Evolutionary conservation across 2,113 vertebrate species (phyloP).

Genomic region (Bambusicola thoracicus): DNA sequence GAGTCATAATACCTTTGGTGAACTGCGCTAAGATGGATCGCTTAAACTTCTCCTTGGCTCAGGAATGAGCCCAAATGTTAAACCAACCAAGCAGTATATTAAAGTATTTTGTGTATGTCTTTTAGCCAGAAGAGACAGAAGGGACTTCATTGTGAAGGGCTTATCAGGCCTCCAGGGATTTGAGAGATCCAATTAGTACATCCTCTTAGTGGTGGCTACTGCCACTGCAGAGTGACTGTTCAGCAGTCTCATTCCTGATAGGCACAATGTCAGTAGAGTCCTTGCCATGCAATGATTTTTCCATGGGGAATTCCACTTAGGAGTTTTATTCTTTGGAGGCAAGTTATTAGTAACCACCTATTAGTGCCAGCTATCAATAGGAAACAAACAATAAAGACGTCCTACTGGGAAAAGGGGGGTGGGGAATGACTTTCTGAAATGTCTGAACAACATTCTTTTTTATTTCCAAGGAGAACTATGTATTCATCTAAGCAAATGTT

Average conservation of each 20-base stretch:
- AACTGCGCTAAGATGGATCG: not conserved
- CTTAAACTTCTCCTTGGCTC: not conserved
- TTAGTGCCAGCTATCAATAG: not conserved
- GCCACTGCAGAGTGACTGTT: not conserved
- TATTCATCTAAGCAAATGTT: not conserved
- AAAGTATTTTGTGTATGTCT: not conserved
- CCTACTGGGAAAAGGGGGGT: accelerated
- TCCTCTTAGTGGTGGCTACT: not conserved
- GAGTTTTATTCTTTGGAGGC: not conserved
- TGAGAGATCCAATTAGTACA: not conserved
- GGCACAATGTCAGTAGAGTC: not conserved
- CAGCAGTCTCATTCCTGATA: not conserved
- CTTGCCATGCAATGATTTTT: not conserved
- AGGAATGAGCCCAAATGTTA: not conserved
- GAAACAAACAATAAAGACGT: not conserved
- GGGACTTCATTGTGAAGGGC: not conserved
- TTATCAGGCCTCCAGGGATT: not conserved
- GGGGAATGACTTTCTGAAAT: not conserved
- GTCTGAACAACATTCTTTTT: not conserved
- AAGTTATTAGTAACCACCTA: not conserved
- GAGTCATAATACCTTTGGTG: not conserved
- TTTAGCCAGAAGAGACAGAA: not conserved
- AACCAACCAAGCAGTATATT: accelerated
- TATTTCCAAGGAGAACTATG: not conserved
- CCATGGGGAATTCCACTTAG: not conserved